Percentiles rank a stretch among this genome's conserved stretches.
Conservation (phyloP, 2,113 vertebrate species). For the Diadophis punctatus region DNA sequence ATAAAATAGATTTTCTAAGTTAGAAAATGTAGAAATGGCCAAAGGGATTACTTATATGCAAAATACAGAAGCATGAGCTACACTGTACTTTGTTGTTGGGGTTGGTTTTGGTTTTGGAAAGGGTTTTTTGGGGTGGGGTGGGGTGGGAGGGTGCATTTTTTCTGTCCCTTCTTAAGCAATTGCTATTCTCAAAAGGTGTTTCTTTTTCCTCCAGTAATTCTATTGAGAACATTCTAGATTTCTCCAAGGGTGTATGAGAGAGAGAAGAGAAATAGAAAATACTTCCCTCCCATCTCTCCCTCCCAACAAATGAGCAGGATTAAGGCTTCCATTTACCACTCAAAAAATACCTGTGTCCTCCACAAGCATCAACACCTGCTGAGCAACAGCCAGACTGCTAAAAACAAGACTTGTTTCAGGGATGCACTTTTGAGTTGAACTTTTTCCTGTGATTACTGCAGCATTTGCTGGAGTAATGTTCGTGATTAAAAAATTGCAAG, state of each 20-base stretch:
- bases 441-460: neutral
- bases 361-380: neutral
- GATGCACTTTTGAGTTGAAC: neutral
- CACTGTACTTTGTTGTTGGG: neutral
- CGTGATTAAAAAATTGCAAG: neutral
- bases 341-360: neutral
- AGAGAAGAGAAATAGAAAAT: neutral
- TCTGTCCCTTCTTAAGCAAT: neutral
- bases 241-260: rapidly evolving
- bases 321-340: neutral
- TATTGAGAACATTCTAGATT: neutral
- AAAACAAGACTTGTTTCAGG: neutral
- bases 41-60: neutral
- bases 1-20: neutral
- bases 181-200: neutral
- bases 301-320: neutral
- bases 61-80: neutral
- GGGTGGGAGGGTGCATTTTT: neutral
- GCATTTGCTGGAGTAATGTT: neutral
- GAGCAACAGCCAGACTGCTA: neutral
- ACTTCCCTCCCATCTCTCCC: neutral
- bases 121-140: too few relatives aligned
- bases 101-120: neutral
- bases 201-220: neutral
- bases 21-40: neutral